phyloP scores from a whole-genome alignment of 2,797 vertebrate species.

The Acrossocheilus fasciatus region DNA sequence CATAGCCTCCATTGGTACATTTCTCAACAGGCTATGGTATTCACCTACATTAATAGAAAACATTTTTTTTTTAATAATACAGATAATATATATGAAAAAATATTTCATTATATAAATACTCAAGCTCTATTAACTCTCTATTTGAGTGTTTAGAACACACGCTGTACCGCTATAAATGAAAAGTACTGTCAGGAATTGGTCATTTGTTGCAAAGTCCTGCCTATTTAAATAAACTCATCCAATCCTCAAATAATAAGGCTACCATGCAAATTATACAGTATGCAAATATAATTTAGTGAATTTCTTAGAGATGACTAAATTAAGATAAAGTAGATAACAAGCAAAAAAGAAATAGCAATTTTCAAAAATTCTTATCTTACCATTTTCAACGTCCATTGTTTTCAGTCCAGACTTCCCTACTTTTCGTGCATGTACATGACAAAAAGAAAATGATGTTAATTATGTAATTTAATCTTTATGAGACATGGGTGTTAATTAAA shows the following conservation, averaged over 20 bases:
- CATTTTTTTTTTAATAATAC: not conserved
- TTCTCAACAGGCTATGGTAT: not conserved
- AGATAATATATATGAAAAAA: too few relatives aligned
- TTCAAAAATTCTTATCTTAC: not conserved
- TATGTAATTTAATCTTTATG: not conserved
- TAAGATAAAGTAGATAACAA: not conserved
- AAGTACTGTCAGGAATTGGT: not conserved
- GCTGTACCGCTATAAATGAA: not conserved
- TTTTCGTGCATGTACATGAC: not conserved
- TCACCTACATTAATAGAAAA: not conserved
- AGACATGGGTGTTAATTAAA: not conserved
- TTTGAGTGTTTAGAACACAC: not conserved
- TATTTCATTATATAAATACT: not conserved
- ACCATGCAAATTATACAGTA: not conserved
- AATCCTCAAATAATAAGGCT: not conserved
- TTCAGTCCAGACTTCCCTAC: not conserved
- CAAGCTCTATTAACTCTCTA: not conserved
- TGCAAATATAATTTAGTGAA: not conserved
- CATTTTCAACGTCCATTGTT: not conserved
- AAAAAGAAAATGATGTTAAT: not conserved
- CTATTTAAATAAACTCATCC: not conserved
- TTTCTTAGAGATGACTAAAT: not conserved
- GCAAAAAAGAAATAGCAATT: not conserved
- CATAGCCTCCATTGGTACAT: not conserved
- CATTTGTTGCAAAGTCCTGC: not conserved